phyloP scores from a whole-genome alignment of 2,797 vertebrate genomes.

The Helicolenus hilgendorfi region DNA sequence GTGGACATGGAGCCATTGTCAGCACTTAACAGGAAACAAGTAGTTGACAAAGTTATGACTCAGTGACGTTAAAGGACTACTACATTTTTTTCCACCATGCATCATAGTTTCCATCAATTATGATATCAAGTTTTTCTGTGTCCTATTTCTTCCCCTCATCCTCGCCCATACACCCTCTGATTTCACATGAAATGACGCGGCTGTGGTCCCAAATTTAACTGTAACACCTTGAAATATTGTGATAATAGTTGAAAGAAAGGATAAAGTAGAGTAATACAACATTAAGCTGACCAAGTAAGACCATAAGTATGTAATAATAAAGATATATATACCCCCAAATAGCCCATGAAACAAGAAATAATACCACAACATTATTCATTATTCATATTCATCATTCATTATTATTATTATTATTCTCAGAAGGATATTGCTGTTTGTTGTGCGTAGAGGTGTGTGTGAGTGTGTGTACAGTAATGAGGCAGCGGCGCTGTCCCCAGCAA shows the following conservation, averaged over 20 bases:
- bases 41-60: slow-evolving; percentile 54
- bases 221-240: not conserved
- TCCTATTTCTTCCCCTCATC: not conserved
- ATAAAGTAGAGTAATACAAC: not conserved
- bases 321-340: too few relatives aligned
- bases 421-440: too few relatives aligned
- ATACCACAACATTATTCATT: too few relatives aligned
- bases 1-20: slow-evolving; percentile 86
- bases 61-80: not conserved
- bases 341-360: too few relatives aligned
- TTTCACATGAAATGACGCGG: not conserved
- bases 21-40: slow-evolving; percentile 75
- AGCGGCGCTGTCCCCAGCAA: too few relatives aligned
- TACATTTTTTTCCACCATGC: not conserved
- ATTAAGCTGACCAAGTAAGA: not conserved
- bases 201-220: not conserved
- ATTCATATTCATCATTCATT: too few relatives aligned
- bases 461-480: too few relatives aligned
- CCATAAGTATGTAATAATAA: too few relatives aligned
- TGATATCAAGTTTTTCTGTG: not conserved
- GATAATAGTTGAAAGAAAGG: not conserved
- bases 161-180: fast-evolving
- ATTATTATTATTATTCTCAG: too few relatives aligned
- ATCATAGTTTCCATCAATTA: not conserved
- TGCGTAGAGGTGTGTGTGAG: too few relatives aligned